A percentile compares a stretch with the other conserved stretches of the same genome.
phyloP scores from a whole-genome alignment of 2,888 invertebrate genomes.

The Stenchaetothrips biformis region DNA sequence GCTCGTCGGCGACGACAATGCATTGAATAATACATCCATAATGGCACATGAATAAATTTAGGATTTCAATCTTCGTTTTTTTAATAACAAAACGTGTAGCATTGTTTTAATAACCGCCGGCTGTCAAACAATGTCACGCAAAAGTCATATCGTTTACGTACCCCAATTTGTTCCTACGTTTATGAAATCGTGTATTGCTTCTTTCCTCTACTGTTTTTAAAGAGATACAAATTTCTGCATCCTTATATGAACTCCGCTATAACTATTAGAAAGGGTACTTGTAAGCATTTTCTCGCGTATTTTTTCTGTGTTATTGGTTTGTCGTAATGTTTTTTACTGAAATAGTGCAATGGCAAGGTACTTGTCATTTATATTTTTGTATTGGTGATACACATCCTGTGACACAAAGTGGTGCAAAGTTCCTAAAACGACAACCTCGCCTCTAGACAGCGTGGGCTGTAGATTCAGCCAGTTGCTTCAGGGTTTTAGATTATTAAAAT shows the following conservation, averaged over 20 bases:
- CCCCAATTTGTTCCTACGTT: not conserved
- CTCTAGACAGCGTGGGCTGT: conserved; percentile 15
- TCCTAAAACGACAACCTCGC: conserved; percentile 20
- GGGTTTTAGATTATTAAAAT: conserved; percentile 6
- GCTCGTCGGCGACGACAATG: too few species aligned
- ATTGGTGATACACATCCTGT: conserved; percentile 11
- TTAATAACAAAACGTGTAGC: too few species aligned
- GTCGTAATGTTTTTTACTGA: conserved; percentile 1
- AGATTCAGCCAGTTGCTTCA: conserved; percentile 3
- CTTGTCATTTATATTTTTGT: conserved; percentile 24
- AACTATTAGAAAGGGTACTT: not conserved
- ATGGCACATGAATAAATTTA: too few species aligned
- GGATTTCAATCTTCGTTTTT: too few species aligned
- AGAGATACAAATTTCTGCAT: conserved; percentile 25
- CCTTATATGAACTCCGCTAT: not conserved
- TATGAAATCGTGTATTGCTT: not conserved
- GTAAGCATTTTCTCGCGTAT: conserved; percentile 3
- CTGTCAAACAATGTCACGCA: conserved; percentile 1
- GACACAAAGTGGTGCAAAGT: conserved; percentile 21
- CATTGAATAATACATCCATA: too few species aligned
- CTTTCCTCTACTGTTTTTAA: not conserved
- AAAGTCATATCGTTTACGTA: conserved; percentile 19
- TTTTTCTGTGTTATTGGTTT: conserved; percentile 3
- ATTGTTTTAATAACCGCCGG: not conserved
- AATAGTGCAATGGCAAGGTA: conserved; percentile 3